These are phyloP conservation scores for Drosophila gunungcola DNA, from an alignment of 1,140 invertebrate genomes.

Conservation along the genomic window DNA sequence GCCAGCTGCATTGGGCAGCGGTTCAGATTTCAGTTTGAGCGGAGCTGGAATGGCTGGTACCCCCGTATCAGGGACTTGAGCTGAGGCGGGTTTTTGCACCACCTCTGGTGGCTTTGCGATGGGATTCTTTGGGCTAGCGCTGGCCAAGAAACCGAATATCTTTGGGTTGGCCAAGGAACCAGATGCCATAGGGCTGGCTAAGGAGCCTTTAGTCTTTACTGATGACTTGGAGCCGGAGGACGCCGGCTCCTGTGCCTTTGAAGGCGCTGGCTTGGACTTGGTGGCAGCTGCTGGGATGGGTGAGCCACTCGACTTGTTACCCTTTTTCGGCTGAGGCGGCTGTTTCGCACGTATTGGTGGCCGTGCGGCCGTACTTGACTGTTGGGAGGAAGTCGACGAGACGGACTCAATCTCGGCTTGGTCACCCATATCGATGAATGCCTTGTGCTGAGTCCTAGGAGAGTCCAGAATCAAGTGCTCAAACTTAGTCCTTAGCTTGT, in stretches of 20 bases:
- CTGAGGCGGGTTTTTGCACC: background rate
- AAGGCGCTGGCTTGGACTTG: background rate
- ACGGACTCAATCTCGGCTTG: background rate
- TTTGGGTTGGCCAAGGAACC: background rate
- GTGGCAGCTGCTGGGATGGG: background rate
- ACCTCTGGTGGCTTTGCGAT: background rate
- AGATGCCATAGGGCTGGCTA: background rate
- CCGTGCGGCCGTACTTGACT: background rate
- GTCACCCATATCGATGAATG: conserved; percentile 13
- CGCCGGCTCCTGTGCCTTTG: background rate
- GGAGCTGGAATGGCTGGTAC: background rate
- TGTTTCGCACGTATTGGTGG: background rate
- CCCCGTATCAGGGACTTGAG: background rate
- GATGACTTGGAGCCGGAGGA: background rate
- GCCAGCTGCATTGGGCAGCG: background rate
- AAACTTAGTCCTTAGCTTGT: conserved; percentile 49
- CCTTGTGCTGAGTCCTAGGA: background rate
- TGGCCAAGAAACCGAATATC: background rate
- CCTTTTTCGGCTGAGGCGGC: background rate
- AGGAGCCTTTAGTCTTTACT: background rate
- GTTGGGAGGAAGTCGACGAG: background rate
- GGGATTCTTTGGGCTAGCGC: background rate
- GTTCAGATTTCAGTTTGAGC: background rate
- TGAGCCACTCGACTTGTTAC: background rate
- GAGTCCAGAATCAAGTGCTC: background rate